Base-by-base conservation (phyloP, 2,797 vertebrate species). In the Rhinella marina region DNA sequence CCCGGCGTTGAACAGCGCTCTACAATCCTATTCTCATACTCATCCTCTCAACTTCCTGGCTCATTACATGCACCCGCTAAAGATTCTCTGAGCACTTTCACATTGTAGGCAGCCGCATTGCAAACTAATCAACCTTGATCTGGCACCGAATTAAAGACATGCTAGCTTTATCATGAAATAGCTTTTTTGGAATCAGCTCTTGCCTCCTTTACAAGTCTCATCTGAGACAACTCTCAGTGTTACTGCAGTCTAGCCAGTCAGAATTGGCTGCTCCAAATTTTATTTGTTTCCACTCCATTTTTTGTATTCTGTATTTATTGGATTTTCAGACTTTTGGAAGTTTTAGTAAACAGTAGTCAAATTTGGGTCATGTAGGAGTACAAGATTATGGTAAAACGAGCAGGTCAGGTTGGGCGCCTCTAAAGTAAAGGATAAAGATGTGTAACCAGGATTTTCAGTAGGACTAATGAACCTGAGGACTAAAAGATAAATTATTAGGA, bases 11-110 rank as follows among this genome's bases (percentile, higher is more conserved):
- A 94, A 90, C 92, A 92, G 92, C 91, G 87, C 89, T 84, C 91
- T 85, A 59, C 92, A 91, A 90, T 92, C 91, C 92, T 92, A 92
- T 94, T 93, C 91, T 91, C 91, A 48, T 92, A 93, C 92, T 94
- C 90, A 90, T 92, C 88, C 72, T 92, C 29, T 91, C 93, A 85
- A 90, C 92, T 94, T 92, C 93, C 90, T 93, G 92, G 91, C 92
- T 96, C 92, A 94, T 95, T 94, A 94, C 93, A 92, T 92, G 90
- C 90, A 90, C 90, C 90, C 90, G 90, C 84, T 92, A 92, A 92
- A 91, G 93, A 91, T 90, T 27, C 92, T 93, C 90, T 92, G 8
- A 92, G 91, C 85, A 91, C 92, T 88, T 89, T 87, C 91, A 91
- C 88, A 84, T 79, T 90, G 93, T 90, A 83, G 62, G 88, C 89